Evolutionary conservation across 2,113 vertebrate genomes (phyloP), one percentile per base, ranked within the genome.

Genomic region (Oncorhynchus clarkii): DNA sequence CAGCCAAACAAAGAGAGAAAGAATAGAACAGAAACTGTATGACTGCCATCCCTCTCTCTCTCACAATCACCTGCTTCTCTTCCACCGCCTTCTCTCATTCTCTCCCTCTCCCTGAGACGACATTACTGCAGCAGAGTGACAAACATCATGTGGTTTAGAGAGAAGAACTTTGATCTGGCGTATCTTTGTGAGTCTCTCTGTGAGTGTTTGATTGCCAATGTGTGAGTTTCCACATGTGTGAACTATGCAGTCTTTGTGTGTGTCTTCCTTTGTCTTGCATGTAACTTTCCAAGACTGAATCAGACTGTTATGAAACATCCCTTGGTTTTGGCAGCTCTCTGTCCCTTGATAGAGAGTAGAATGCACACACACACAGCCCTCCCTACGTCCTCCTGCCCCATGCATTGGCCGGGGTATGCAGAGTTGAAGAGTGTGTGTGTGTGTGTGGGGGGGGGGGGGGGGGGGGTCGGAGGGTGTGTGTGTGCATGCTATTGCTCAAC

Each of bases 141-240:
- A 81, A 86, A 88, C 86, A 89, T 87, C 83, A 87, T 90, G 89
- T 85, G 84, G 54, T 79, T 77, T 73, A 73, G 75, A 74, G 73
- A 84, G 78, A 85, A 48, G 3, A 77, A 80, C 70, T 78, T 72
- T 84, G 84, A 82, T 74, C 64, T 2, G 1, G 27, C 62, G 65
- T 84, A 29, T 74, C 70, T 70, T 31, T 85, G 78, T 70, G 74
- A 73, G 74, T 73, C 72, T 73, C 70, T 57, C 68, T 78, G 65
- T 57, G 67, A 70, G 54, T 67, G 65, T 45, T 12, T 45, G 39
- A 45, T 9, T 45, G 39, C 39, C 39, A 45, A 45, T 45, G 9
- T 45, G 39, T 45, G 39, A 45, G 39, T 45, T 12, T 45, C 8
- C 9, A 45, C 9, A 11, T 11, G 39, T 45, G 39, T 45, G 39